These are phyloP conservation scores for Eristalis intricaria DNA, from an alignment of 2,888 invertebrate genomes.

Conservation along the genomic window DNA sequence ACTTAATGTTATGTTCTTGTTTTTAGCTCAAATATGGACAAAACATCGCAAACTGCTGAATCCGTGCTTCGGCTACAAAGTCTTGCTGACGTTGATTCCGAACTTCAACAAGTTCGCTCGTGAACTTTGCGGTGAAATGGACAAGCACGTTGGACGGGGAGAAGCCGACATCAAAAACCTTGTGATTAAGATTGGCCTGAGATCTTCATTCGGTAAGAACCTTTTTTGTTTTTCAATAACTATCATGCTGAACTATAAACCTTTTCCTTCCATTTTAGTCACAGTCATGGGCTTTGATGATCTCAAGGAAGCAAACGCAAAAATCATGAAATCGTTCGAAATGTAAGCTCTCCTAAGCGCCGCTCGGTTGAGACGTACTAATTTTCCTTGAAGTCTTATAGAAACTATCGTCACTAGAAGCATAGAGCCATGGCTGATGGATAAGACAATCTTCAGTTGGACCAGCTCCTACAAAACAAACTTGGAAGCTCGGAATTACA, in stretches of 20 bases:
- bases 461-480: background rate
- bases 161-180: constrained; percentile 7
- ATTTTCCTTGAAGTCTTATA: background rate
- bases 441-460: background rate
- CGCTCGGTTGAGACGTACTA: no score
- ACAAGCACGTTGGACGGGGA: constrained; percentile 2
- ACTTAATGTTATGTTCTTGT: background rate
- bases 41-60: constrained; percentile 37
- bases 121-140: constrained; percentile 5
- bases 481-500: background rate
- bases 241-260: no score
- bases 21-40: constrained; percentile 38
- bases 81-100: constrained; percentile 10
- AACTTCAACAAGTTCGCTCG: background rate
- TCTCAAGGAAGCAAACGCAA: background rate
- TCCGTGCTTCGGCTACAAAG: constrained; percentile 19
- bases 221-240: no score
- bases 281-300: background rate
- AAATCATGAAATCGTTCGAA: background rate
- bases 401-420: background rate
- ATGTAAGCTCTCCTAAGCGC: background rate
- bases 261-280: background rate
- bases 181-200: background rate
- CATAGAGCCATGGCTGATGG: background rate
- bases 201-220: constrained; percentile 22